Evolutionary conservation across 35 echinoderm and acorn worm genomes (phyloP).

Genomic region (Chiridota heheva): DNA sequence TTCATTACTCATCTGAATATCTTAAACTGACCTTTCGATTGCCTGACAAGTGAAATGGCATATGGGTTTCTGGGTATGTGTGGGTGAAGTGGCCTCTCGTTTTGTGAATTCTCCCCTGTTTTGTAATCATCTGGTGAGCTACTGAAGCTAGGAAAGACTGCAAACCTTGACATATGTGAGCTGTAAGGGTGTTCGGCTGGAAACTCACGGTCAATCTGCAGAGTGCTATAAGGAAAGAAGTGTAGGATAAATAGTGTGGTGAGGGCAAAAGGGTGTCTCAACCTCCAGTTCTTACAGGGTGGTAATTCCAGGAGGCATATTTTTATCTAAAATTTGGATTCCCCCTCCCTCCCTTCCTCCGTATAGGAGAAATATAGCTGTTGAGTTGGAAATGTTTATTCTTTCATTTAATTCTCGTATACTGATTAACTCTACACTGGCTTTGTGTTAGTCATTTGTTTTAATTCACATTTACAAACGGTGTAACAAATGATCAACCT

Average conservation of each 20-base stretch:
- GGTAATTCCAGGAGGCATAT: background rate
- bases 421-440: no score
- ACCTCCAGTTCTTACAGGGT: no score
- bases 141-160: constrained; percentile 86
- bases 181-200: constrained; percentile 98
- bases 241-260: background rate
- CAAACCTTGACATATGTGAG: constrained; percentile 93
- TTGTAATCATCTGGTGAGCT: constrained; percentile 80
- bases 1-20: background rate
- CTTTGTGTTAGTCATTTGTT: no score
- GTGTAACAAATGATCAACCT: no score
- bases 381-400: no score
- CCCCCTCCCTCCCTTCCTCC: no score
- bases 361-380: no score
- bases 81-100: constrained; percentile 64
- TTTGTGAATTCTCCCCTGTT: constrained; percentile 59
- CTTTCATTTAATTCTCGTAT: no score
- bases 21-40: constrained; percentile 49
- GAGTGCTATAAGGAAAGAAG: constrained; percentile 55
- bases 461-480: no score
- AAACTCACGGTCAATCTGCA: constrained; percentile 79
- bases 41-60: constrained; percentile 57
- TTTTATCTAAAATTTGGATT: no score
- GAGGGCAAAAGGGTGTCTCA: background rate
- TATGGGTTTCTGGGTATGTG: constrained; percentile 84